Base-by-base conservation (phyloP, 2,888 invertebrate species). In the Oxystoma pomonae region DNA sequence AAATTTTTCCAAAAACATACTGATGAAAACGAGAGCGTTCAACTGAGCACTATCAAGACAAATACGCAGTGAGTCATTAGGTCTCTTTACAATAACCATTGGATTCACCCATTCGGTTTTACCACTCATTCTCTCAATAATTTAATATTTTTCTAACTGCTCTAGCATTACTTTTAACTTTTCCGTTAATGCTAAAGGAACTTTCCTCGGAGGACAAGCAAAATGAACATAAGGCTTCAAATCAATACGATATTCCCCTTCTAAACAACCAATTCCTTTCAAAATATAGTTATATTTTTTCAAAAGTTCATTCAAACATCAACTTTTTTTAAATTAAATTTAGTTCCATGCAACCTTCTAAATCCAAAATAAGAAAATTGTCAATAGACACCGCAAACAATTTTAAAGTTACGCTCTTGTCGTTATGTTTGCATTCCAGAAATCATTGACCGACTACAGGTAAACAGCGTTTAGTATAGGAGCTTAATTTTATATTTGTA, bases 61-160 rank as follows among this genome's bases (percentile, higher is more conserved):
- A 53, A 53, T 53, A 5, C 53, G 5, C 7, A 53, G 53, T 17
- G 16, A 17, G 7, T 19, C n/a, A 53, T 53, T 9, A 9, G 53
- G 53, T 53, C n/a, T 53, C n/a, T 53, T 53, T 9, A 53, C 53
- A 53, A 53, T 53, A 17, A 53, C 53, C n/a, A 53, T 53, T 5
- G 53, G 53, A 53, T 53, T 53, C n/a, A 53, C 53, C 53, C 53
- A 53, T 12, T 35, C 35, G 3, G 35, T 35, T 7, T 12, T 35
- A 35, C 35, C 35, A 35, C 5, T 7, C 35, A 35, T 12, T 35
- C 35, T 35, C 12, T 35, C 35, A 35, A 35, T 35, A 3, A 35
- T 35, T n/a, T 35, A 3, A 35, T 35, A 7, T 35, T 35, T 35
- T 12, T 35, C 35, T 12, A 35, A 35, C 12, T 35, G 35, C 12